A percentile compares a stretch with the other conserved stretches of the same genome.
These are phyloP conservation scores for Oxystoma pomonae DNA, from an alignment of 2,888 invertebrate genomes.

Conservation along the genomic window DNA sequence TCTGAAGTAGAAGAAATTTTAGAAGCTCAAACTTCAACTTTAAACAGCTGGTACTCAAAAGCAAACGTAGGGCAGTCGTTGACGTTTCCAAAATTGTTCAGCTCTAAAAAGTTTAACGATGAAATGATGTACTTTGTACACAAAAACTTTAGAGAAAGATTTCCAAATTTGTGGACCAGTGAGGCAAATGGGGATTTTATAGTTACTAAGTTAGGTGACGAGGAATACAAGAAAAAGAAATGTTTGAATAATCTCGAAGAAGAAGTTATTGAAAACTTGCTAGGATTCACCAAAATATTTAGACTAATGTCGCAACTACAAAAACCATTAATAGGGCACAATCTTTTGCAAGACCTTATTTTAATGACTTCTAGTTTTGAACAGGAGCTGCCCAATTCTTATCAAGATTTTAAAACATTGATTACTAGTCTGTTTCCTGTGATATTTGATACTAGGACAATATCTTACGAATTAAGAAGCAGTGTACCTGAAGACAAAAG, in stretches of 20 bases:
- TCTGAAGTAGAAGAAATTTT: constrained; percentile 32
- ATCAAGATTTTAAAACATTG: constrained; percentile 60
- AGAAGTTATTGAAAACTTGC: constrained; percentile 50
- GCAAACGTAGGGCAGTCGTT: constrained; percentile 35
- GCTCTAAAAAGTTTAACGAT: constrained; percentile 40
- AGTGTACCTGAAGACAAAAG: constrained; percentile 38
- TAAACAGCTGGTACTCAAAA: constrained; percentile 43
- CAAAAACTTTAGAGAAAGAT: constrained; percentile 54
- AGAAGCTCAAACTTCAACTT: constrained; percentile 37
- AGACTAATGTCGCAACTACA: constrained; percentile 53
- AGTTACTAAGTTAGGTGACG: constrained; percentile 41
- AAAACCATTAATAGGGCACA: constrained; percentile 76
- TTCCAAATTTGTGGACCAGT: constrained; percentile 42
- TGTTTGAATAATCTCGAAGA: constrained; percentile 49
- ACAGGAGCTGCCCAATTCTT: constrained; percentile 61
- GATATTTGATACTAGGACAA: constrained; percentile 70
- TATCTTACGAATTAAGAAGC: constrained; percentile 55
- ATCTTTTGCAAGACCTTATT: constrained; percentile 65
- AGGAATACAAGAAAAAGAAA: constrained; percentile 37
- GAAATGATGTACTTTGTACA: constrained; percentile 57
- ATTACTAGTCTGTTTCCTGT: constrained; percentile 60
- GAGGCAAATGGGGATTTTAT: constrained; percentile 40
- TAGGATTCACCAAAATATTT: constrained; percentile 67
- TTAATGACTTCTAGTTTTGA: constrained; percentile 70
- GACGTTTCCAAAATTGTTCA: constrained; percentile 27